These are phyloP conservation scores for Hydropotes inermis DNA, from an alignment of 2,113 vertebrate genomes.

Conservation along the genomic window DNA sequence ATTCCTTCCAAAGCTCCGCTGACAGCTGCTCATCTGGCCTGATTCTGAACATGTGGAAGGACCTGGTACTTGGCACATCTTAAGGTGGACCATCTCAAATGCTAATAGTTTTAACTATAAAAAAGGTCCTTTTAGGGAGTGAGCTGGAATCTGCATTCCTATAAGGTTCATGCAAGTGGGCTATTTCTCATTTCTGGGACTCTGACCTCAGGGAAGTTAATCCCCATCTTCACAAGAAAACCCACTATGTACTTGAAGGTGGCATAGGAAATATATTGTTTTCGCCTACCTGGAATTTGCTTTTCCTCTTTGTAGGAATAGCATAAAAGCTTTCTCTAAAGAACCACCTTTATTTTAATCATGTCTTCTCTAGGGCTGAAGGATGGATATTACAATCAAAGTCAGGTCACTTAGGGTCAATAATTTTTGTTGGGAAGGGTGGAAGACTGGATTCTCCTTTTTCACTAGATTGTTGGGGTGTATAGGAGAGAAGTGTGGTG, in stretches of 20 bases:
- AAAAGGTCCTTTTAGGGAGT: not conserved
- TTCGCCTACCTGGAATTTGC: not conserved
- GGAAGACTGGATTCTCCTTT: not conserved
- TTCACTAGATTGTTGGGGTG: not conserved
- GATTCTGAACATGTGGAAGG: not conserved
- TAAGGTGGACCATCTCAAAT: not conserved
- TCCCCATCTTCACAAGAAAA: not conserved
- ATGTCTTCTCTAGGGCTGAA: not conserved
- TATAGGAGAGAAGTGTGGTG: not conserved
- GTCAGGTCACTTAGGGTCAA: not conserved
- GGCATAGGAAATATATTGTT: not conserved
- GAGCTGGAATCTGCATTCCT: slow-evolving; percentile 1
- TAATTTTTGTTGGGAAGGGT: not conserved
- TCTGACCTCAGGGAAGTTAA: not conserved
- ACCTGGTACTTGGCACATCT: not conserved
- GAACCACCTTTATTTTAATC: not conserved
- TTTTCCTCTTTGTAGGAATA: not conserved
- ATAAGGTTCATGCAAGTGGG: not conserved
- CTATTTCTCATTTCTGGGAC: not conserved
- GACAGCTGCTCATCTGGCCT: not conserved
- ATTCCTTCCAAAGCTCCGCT: not conserved
- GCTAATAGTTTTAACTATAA: not conserved
- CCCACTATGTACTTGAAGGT: not conserved
- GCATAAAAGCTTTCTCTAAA: not conserved
- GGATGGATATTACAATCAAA: not conserved